Conservation (phyloP, 2,797 vertebrate genomes). For the Sylvia borin region DNA sequence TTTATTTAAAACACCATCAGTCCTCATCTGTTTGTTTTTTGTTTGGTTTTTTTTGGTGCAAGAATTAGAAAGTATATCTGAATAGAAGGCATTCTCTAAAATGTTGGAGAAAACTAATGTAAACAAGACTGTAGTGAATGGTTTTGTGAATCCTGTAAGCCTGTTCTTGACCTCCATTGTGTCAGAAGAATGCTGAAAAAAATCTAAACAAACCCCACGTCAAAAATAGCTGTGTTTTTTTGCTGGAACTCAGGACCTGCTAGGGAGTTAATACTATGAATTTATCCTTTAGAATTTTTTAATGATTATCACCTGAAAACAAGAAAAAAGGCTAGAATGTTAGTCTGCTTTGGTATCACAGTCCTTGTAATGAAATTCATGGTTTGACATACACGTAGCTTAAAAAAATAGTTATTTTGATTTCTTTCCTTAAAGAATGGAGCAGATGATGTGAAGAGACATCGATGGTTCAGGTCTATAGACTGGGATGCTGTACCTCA, state of each 20-base stretch:
- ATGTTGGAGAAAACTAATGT: not conserved
- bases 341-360: not conserved
- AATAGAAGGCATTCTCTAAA: not conserved
- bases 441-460: constrained; percentile 91
- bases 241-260: not conserved
- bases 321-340: not conserved
- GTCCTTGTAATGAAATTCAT: not conserved
- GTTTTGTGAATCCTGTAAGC: not conserved
- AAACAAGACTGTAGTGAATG: not conserved
- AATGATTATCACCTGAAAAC: not conserved
- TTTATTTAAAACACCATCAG: not conserved
- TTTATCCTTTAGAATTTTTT: not conserved
- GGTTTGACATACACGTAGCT: not conserved
- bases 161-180: not conserved
- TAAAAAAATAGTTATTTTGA: not conserved
- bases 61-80: not conserved
- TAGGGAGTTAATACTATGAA: not conserved
- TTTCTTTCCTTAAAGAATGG: constrained; percentile 82
- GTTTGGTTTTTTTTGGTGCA: not conserved
- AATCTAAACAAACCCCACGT: no score
- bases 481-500: constrained; percentile 92
- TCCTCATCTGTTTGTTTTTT: not conserved
- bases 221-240: not conserved
- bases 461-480: constrained; percentile 90
- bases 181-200: not conserved